These are phyloP conservation scores for Zaprionus inermis DNA, from an alignment of 1,140 invertebrate genomes.

Conservation along the genomic window DNA sequence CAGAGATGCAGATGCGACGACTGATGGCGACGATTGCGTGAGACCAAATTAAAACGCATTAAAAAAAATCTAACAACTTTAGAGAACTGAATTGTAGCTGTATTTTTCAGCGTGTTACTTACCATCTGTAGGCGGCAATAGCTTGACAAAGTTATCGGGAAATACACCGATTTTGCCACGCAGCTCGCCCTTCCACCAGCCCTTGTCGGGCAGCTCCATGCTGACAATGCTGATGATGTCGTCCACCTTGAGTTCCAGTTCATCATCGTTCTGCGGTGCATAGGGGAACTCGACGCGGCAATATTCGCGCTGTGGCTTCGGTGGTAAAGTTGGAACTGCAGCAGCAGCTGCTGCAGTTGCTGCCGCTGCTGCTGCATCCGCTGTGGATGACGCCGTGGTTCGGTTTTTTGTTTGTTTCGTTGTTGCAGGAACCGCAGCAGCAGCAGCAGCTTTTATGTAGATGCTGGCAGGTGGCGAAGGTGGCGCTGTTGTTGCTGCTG, in stretches of 20 bases:
- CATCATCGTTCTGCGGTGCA: conserved; percentile 96
- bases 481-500: conserved; percentile 10
- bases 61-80: background rate
- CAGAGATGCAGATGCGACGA: conserved; percentile 16
- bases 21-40: conserved; percentile 21
- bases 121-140: conserved; percentile 85
- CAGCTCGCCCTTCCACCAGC: conserved; percentile 98
- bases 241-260: conserved; percentile 94
- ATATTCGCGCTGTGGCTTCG: conserved; percentile 89
- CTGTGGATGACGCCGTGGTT: conserved; percentile 52
- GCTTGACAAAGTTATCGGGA: conserved; percentile 97
- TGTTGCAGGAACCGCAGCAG: conserved; percentile 30
- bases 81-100: background rate
- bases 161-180: conserved; percentile 96
- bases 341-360: conserved; percentile 19
- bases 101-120: conserved; percentile 46
- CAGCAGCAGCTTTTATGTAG: background rate
- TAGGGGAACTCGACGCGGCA: conserved; percentile 96
- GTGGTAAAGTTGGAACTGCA: conserved; percentile 85
- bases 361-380: conserved; percentile 19
- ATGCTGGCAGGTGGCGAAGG: background rate
- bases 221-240: conserved; percentile 95
- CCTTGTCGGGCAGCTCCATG: conserved; percentile 95
- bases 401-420: conserved; percentile 67
- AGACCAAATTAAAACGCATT: conserved; percentile 62